A percentile compares a stretch with the other conserved stretches of the same genome.
Conservation (phyloP, 2,113 vertebrate genomes). For the Gnathonemus longibarbis region DNA sequence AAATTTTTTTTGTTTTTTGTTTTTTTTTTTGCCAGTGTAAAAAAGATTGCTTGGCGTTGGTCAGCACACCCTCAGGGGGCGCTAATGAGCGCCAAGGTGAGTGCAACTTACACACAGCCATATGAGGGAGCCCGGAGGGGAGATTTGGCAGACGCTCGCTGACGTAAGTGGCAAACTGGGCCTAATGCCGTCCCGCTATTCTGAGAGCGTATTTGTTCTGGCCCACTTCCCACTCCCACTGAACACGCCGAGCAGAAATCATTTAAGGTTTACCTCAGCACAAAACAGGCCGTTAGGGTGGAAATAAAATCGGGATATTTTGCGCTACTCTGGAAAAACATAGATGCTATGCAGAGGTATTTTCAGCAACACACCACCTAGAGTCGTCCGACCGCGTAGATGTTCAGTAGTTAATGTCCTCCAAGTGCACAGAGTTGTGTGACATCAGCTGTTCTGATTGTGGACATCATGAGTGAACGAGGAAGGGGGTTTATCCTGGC, state of each 20-base stretch:
- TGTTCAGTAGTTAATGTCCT: background rate
- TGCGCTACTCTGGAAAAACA: background rate
- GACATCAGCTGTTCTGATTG: background rate
- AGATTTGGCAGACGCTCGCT: background rate
- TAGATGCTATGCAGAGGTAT: background rate
- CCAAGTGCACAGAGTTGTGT: background rate
- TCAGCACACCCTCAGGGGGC: background rate
- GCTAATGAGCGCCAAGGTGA: conserved; percentile 3
- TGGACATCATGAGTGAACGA: background rate
- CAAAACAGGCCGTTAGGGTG: background rate
- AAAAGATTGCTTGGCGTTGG: background rate
- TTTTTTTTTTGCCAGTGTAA: background rate
- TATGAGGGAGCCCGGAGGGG: background rate
- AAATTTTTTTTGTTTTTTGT: background rate
- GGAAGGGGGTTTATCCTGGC: background rate
- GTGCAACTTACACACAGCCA: background rate
- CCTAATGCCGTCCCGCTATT: background rate
- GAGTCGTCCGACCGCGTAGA: background rate
- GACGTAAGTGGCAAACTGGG: conserved; percentile 1
- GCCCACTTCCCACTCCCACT: background rate
- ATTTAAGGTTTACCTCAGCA: background rate
- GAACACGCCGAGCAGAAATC: background rate
- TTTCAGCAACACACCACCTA: background rate
- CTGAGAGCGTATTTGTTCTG: background rate
- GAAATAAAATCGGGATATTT: background rate